A percentile compares a stretch with the other conserved stretches of the same genome.
Conservation (phyloP, 2,797 vertebrate species). For the Falco cherrug region DNA sequence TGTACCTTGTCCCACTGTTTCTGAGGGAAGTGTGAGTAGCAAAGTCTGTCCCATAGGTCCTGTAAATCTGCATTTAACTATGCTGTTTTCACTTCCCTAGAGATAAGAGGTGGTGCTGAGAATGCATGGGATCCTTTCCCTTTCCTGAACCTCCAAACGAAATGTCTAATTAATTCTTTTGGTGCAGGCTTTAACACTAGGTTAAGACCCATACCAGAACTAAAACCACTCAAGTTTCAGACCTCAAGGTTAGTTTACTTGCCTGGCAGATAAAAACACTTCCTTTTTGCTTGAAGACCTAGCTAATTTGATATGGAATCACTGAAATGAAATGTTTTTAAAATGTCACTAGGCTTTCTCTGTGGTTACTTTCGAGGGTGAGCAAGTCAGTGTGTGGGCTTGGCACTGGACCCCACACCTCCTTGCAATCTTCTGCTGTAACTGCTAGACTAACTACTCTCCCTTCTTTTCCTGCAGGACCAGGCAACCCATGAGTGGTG, state of each 20-base stretch:
- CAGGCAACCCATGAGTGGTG: neutral
- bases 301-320: neutral
- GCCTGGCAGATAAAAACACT: neutral
- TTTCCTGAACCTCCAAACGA: neutral
- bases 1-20: neutral
- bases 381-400: neutral
- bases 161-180: neutral
- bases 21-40: neutral
- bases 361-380: neutral
- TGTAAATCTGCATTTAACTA: neutral
- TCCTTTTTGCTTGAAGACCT: neutral
- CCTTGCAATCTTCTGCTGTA: neutral
- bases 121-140: neutral
- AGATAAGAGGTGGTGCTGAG: neutral
- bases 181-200: neutral
- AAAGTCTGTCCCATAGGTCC: neutral
- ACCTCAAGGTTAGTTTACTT: neutral
- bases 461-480: neutral
- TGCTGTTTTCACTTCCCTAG: neutral
- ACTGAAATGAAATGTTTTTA: neutral
- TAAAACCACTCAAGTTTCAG: slow-evolving; percentile 17
- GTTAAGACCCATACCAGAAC: slow-evolving; percentile 1
- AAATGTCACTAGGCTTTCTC: neutral
- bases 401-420: neutral
- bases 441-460: neutral